A percentile compares a stretch with the other conserved stretches of the same genome.
phyloP scores from a whole-genome alignment of 2,888 invertebrate species.

The Ryuthela nishihirai region DNA sequence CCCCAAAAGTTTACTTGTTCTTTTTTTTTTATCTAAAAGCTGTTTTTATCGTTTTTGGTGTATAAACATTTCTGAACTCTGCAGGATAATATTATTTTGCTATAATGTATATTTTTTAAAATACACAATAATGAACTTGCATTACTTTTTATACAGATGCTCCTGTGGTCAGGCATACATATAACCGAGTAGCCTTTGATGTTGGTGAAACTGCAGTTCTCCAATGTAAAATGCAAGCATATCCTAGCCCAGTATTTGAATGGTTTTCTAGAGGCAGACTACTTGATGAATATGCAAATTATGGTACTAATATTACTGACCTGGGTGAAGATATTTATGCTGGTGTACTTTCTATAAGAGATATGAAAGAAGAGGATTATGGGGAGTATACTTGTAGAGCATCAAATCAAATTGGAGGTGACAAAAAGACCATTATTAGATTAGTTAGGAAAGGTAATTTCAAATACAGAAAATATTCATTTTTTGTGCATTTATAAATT shows the following conservation, averaged over 20 bases:
- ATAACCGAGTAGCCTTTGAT: slow-evolving; percentile 70
- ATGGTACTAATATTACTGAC: slow-evolving; percentile 74
- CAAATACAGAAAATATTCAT: not conserved
- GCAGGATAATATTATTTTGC: not conserved
- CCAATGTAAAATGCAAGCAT: slow-evolving; percentile 82
- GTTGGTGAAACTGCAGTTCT: slow-evolving; percentile 79
- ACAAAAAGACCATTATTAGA: slow-evolving; percentile 58
- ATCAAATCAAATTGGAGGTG: slow-evolving; percentile 71
- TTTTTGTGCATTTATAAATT: too few species aligned
- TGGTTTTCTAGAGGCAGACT: slow-evolving; percentile 59
- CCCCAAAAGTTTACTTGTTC: too few species aligned
- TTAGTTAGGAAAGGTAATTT: slow-evolving; percentile 68
- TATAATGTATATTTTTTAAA: not conserved
- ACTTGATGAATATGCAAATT: slow-evolving; percentile 62
- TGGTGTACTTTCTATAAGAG: slow-evolving; percentile 65
- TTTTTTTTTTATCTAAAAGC: too few species aligned
- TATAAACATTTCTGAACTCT: not conserved
- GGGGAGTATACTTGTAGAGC: slow-evolving; percentile 89
- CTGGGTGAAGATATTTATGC: slow-evolving; percentile 82
- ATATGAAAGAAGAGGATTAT: slow-evolving; percentile 59
- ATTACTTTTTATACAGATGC: slow-evolving; percentile 58
- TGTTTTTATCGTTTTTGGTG: too few species aligned
- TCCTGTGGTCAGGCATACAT: slow-evolving; percentile 73
- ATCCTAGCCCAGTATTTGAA: slow-evolving; percentile 87
- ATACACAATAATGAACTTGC: not conserved